Conservation (phyloP, 2,113 vertebrate species). For the Talpa occidentalis region DNA sequence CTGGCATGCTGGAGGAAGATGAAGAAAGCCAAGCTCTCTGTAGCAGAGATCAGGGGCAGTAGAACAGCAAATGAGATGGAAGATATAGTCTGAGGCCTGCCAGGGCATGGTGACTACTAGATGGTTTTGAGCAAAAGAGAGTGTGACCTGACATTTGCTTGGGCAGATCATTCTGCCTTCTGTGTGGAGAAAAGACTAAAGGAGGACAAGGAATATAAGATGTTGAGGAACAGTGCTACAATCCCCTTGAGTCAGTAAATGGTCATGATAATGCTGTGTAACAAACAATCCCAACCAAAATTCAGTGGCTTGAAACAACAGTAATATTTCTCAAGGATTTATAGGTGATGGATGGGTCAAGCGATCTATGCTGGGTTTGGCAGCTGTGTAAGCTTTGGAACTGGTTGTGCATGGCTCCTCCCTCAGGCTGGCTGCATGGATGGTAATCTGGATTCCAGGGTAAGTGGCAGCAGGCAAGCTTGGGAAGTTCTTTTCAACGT, state of each 20-base stretch:
- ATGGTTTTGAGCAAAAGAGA: neutral
- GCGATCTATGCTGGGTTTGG: too few species aligned
- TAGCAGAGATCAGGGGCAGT: neutral
- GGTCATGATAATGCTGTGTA: neutral
- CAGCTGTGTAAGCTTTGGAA: neutral
- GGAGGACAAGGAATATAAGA: neutral
- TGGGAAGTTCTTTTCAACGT: neutral
- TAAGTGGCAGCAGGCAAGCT: neutral
- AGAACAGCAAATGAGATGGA: neutral
- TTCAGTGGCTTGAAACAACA: neutral
- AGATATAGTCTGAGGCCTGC: neutral
- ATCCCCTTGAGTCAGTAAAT: neutral
- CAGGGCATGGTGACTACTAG: neutral
- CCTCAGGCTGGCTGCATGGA: neutral
- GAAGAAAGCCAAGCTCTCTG: neutral
- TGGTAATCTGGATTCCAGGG: neutral
- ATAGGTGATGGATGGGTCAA: neutral
- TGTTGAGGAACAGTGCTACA: too few species aligned
- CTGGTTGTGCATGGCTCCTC: neutral
- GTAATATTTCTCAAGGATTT: neutral
- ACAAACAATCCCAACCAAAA: neutral
- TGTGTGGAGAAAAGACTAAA: neutral
- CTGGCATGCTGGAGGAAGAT: neutral
- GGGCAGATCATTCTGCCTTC: neutral
- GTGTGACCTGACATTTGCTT: neutral